Evolutionary conservation across 1,140 invertebrate genomes (phyloP).

Genomic region (Archegozetes longisetosus): DNA sequence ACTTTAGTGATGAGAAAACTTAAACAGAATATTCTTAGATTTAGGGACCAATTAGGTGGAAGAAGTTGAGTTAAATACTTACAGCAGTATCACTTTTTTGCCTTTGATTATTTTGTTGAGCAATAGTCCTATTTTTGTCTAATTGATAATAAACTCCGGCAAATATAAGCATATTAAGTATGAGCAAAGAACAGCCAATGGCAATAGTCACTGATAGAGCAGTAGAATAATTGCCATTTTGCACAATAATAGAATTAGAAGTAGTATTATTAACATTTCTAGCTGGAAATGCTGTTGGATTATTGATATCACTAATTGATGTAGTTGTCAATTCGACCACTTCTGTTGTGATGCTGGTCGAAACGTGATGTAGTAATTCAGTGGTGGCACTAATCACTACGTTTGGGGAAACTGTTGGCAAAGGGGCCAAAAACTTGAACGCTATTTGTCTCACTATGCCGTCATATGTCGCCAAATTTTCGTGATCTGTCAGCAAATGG

Average conservation of each 20-base stretch:
- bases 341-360: background rate
- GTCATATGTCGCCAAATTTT: constrained; percentile 36
- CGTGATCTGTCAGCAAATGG: constrained; percentile 57
- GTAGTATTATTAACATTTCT: background rate
- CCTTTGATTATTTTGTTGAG: background rate
- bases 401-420: background rate
- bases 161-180: constrained; percentile 81
- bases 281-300: background rate
- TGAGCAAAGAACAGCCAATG: constrained; percentile 67
- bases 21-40: no score
- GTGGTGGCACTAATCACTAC: background rate
- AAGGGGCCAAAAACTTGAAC: background rate
- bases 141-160: constrained; percentile 78
- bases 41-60: no score
- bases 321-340: background rate
- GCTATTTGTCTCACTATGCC: constrained; percentile 20
- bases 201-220: constrained; percentile 76
- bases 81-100: background rate
- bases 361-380: background rate
- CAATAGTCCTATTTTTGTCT: constrained; percentile 43
- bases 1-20: no score
- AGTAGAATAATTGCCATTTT: constrained; percentile 55
- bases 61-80: background rate
- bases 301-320: background rate
- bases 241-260: constrained; percentile 20